phyloP scores from a whole-genome alignment of 23 tunicate species.

The Trididemnum clinides region DNA sequence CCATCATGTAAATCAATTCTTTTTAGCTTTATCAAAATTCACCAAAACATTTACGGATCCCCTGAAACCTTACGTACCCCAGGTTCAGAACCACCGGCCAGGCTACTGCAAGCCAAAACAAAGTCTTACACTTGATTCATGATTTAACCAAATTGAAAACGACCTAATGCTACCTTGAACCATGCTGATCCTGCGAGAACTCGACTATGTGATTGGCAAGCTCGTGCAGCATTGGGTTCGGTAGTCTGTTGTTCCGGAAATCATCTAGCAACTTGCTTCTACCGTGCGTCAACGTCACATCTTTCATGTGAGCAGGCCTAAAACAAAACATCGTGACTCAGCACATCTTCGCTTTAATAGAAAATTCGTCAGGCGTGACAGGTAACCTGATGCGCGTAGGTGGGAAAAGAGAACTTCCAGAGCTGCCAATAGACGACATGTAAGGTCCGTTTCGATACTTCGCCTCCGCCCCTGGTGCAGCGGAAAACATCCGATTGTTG shows the following conservation, averaged over 20 bases:
- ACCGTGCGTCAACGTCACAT: slow-evolving; percentile 55
- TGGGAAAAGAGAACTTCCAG: slow-evolving; percentile 87
- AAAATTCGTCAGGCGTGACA: too few species aligned
- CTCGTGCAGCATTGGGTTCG: slow-evolving; percentile 94
- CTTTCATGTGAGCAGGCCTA: slow-evolving; percentile 65
- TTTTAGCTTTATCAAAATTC: too few species aligned
- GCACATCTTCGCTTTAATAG: too few species aligned
- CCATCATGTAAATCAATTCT: too few species aligned
- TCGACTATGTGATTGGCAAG: slow-evolving; percentile 94
- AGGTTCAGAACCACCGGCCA: too few species aligned
- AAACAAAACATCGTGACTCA: too few species aligned
- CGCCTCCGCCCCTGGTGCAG: slow-evolving; percentile 96
- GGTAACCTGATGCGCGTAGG: slow-evolving; percentile 81
- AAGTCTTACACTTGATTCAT: too few species aligned
- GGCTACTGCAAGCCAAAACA: too few species aligned
- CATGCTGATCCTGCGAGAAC: slow-evolving; percentile 99
- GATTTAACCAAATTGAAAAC: background rate
- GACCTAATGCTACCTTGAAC: slow-evolving; percentile 93
- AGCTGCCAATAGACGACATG: slow-evolving; percentile 73
- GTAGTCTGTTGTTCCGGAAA: slow-evolving; percentile 93
- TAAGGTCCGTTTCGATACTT: slow-evolving; percentile 71
- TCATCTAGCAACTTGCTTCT: slow-evolving; percentile 94
- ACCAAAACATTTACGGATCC: too few species aligned
- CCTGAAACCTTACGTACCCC: too few species aligned
- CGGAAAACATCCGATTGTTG: slow-evolving; percentile 86